These are phyloP conservation scores for Nemurella pictetii DNA, from an alignment of 2,888 invertebrate species.

Conservation along the genomic window DNA sequence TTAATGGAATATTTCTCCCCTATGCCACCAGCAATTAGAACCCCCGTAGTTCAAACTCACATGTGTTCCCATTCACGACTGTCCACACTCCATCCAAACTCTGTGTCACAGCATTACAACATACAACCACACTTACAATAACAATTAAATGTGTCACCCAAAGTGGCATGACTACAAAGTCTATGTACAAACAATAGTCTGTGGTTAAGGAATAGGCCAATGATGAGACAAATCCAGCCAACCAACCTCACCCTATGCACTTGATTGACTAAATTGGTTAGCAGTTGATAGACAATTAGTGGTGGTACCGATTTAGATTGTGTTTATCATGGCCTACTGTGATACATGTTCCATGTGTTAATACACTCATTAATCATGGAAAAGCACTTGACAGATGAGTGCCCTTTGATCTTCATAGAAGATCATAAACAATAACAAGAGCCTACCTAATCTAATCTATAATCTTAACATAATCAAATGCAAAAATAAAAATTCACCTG, in stretches of 20 bases:
- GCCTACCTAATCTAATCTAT: background rate
- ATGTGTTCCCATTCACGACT: background rate
- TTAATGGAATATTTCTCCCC: too few relatives aligned
- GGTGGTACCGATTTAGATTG: background rate
- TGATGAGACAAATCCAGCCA: background rate
- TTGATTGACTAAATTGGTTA: background rate
- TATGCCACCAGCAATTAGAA: too few relatives aligned
- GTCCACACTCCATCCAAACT: slow-evolving; percentile 19
- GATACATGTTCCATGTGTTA: too few relatives aligned
- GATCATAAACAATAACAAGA: background rate
- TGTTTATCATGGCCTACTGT: too few relatives aligned
- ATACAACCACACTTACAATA: background rate
- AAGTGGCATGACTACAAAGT: background rate
- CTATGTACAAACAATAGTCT: background rate
- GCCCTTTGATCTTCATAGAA: background rate
- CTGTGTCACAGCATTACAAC: background rate
- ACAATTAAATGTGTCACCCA: background rate
- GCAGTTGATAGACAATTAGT: background rate
- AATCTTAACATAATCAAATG: background rate
- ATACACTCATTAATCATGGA: too few relatives aligned
- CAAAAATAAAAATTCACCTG: background rate
- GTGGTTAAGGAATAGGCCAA: background rate
- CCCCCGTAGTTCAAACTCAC: too few relatives aligned
- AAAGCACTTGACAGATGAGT: background rate
- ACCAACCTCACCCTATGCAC: background rate